Conservation (phyloP, 2,797 vertebrate genomes). For the Aselliscus stoliczkanus region DNA sequence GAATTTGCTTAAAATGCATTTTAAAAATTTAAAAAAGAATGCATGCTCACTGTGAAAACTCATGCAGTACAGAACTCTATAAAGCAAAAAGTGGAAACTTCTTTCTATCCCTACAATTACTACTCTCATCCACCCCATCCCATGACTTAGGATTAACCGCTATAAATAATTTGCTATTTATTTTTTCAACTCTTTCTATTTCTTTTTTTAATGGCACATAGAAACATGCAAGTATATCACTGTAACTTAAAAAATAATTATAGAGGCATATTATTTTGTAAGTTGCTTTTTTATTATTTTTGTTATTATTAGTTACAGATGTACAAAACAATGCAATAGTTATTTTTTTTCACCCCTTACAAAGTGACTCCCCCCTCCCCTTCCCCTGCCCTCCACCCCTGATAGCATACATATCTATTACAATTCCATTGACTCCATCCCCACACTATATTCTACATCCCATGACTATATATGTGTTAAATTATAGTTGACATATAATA, state of each 20-base stretch:
- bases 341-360: too few species aligned
- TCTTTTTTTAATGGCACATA: background rate
- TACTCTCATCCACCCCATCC: background rate
- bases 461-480: too few species aligned
- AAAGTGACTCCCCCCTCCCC: too few species aligned
- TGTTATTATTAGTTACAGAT: too few species aligned
- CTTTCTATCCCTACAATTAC: background rate
- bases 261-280: too few species aligned
- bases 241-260: constrained; percentile 17
- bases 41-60: background rate
- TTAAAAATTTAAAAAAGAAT: background rate
- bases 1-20: background rate
- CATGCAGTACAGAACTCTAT: background rate
- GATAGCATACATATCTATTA: too few species aligned
- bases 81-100: background rate
- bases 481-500: too few species aligned
- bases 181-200: background rate
- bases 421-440: too few species aligned
- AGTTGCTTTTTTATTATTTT: too few species aligned
- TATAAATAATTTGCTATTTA: background rate
- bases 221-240: background rate
- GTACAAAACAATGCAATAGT: too few species aligned
- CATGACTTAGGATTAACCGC: background rate
- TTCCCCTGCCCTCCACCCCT: too few species aligned
- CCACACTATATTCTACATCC: too few species aligned